Percentiles rank a stretch among this genome's conserved stretches.
These are phyloP conservation scores for Camponotus pennsylvanicus DNA, from an alignment of 1,140 invertebrate species.

Conservation along the genomic window DNA sequence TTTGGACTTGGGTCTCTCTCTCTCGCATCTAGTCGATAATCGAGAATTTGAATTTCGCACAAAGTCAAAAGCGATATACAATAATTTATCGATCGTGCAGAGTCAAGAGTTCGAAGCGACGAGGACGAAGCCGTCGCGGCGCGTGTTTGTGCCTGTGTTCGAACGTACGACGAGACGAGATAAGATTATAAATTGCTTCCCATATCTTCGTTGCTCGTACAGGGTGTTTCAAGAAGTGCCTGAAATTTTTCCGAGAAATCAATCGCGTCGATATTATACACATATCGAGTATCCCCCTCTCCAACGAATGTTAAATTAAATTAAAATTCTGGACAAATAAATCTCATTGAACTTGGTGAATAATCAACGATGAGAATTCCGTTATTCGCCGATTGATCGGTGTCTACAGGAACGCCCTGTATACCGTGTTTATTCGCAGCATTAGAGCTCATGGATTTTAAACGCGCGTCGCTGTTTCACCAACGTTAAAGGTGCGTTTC, in stretches of 20 bases:
- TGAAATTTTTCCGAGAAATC: not conserved
- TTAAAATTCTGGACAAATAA: not conserved
- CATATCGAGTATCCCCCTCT: not conserved
- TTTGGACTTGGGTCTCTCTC: not conserved
- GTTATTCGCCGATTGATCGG: not conserved
- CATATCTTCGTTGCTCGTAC: slow-evolving; percentile 10
- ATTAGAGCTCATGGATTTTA: not conserved
- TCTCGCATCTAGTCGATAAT: not conserved
- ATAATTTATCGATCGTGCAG: slow-evolving; percentile 33
- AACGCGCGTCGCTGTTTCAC: not conserved
- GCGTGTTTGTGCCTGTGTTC: slow-evolving; percentile 5
- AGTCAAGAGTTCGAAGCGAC: not conserved
- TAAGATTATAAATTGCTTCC: slow-evolving; percentile 39
- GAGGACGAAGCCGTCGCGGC: slow-evolving; percentile 5
- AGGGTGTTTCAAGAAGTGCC: not conserved
- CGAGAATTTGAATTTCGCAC: not conserved
- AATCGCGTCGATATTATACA: not conserved
- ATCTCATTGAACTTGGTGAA: not conserved
- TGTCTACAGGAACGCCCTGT: not conserved
- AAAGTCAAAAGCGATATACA: not conserved
- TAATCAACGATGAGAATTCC: too few relatives aligned
- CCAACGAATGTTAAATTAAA: not conserved
- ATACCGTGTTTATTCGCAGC: not conserved
- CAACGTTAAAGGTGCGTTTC: not conserved
- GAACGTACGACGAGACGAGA: slow-evolving; percentile 30